Evolutionary conservation across 2,888 invertebrate genomes (phyloP).

Genomic region (Holacanthella duospinosa): DNA sequence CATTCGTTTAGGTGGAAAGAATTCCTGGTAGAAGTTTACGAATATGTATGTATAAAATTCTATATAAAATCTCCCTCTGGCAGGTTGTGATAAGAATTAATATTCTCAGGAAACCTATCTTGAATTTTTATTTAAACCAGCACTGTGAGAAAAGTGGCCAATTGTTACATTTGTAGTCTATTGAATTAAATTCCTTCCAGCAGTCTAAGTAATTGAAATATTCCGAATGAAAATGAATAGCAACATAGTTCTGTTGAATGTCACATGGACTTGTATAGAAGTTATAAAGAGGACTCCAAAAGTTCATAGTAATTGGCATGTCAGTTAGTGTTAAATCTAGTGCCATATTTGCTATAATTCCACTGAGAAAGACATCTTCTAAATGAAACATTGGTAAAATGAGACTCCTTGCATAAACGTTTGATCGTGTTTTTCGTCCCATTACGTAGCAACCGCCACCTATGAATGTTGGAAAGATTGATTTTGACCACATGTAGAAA

Average conservation of each 20-base stretch:
- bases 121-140: too few species aligned
- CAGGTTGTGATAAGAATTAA: too few species aligned
- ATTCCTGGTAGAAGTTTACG: too few species aligned
- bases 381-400: constrained; percentile 39
- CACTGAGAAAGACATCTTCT: constrained; percentile 41
- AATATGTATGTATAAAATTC: too few species aligned
- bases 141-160: constrained; percentile 11
- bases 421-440: constrained; percentile 37
- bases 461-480: constrained; percentile 39
- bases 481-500: constrained; percentile 34
- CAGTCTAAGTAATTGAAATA: constrained; percentile 3
- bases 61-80: too few species aligned
- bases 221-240: constrained; percentile 9
- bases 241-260: constrained; percentile 9
- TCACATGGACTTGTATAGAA: constrained; percentile 12
- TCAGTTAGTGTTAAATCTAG: constrained; percentile 22
- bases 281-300: constrained; percentile 14
- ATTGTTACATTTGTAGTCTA: constrained; percentile 5
- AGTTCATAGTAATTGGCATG: constrained; percentile 17
- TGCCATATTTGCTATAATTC: constrained; percentile 28
- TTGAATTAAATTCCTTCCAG: constrained; percentile 9
- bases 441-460: constrained; percentile 41
- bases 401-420: constrained; percentile 37
- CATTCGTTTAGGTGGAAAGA: too few species aligned
- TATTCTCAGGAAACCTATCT: too few species aligned